A percentile compares a stretch with the other conserved stretches of the same genome.
phyloP scores from a whole-genome alignment of 1,140 invertebrate species.

The Orchesella cincta region DNA sequence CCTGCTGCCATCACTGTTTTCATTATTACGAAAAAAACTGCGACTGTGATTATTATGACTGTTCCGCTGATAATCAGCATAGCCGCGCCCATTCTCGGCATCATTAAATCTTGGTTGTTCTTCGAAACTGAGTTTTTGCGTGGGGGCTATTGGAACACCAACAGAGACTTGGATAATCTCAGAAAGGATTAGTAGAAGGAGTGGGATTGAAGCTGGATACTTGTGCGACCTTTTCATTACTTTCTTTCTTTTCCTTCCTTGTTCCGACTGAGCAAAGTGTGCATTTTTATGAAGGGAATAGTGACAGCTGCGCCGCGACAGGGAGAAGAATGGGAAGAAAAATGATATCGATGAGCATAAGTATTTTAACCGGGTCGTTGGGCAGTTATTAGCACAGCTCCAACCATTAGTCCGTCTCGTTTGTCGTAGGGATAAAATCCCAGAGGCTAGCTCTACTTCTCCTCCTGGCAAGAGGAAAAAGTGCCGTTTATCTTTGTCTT shows the following conservation, averaged over 20 bases:
- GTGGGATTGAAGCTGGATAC: not conserved
- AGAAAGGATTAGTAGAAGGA: not conserved
- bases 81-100: no score
- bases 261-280: not conserved
- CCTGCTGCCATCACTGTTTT: no score
- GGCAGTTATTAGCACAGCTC: conserved; percentile 2
- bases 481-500: conserved; percentile 23
- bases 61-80: no score
- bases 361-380: conserved; percentile 3
- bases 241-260: not conserved
- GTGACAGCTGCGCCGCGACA: not conserved
- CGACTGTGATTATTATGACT: no score
- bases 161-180: not conserved
- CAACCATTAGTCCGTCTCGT: not conserved
- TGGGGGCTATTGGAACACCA: not conserved
- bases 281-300: not conserved
- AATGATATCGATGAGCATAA: not conserved
- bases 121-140: not conserved
- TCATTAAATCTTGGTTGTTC: not conserved
- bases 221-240: not conserved
- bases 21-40: no score
- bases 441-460: not conserved
- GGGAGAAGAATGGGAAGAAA: not conserved
- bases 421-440: not conserved
- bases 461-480: not conserved